Conservation (phyloP, 2,888 invertebrate genomes). For the Hirudinaria manillensis region DNA sequence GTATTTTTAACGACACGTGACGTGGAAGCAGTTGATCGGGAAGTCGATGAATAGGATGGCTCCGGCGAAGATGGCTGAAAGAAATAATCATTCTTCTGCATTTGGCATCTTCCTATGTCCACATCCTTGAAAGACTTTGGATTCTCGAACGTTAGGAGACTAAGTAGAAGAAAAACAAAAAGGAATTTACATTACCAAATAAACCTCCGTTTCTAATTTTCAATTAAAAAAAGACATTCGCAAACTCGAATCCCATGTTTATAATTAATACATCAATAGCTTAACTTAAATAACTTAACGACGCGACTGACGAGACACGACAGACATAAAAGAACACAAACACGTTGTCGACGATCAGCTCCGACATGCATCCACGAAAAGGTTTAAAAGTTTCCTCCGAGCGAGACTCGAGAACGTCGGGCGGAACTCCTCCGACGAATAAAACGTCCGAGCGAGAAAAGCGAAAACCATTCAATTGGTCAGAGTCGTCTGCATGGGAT, state of each 20-base stretch:
- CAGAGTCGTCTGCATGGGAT: too few relatives aligned
- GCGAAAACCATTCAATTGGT: too few relatives aligned
- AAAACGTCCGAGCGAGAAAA: neutral
- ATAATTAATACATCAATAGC: too few relatives aligned
- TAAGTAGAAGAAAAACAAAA: neutral
- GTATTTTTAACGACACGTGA: neutral
- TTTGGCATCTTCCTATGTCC: neutral
- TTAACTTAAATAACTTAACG: too few relatives aligned
- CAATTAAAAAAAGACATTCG: too few relatives aligned
- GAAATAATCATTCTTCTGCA: neutral
- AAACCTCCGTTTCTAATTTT: too few relatives aligned
- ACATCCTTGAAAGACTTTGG: neutral
- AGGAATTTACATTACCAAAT: too few relatives aligned
- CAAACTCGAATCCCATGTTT: too few relatives aligned
- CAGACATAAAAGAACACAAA: neutral
- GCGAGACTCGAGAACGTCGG: neutral
- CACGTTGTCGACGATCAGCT: neutral
- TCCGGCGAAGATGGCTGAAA: neutral
- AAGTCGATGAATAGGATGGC: neutral
- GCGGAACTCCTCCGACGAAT: neutral
- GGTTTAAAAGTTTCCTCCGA: neutral
- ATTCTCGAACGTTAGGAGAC: neutral
- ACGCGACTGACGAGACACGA: neutral
- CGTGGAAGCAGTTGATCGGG: neutral
- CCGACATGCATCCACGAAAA: neutral